Conservation (phyloP, 1,140 invertebrate species). For the Vanessa tameamea region DNA sequence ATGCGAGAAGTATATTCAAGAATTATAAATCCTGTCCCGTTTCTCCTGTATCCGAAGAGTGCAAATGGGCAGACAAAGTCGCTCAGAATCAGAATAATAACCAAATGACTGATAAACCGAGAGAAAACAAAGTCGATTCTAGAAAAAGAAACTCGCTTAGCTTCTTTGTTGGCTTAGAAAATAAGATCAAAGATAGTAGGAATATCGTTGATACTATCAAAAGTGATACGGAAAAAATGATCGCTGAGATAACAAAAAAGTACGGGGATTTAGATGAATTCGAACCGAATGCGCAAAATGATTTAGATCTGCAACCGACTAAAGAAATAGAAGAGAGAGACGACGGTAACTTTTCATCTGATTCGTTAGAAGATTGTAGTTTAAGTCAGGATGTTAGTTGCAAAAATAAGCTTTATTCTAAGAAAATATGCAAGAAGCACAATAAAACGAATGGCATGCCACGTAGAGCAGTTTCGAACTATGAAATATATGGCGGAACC, state of each 20-base stretch:
- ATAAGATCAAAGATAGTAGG: conserved; percentile 81
- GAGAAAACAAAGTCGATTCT: conserved; percentile 51
- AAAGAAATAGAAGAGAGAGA: conserved; percentile 77
- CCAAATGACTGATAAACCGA: conserved; percentile 38
- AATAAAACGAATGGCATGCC: conserved; percentile 73
- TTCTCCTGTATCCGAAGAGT: conserved; percentile 85
- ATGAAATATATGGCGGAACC: conserved; percentile 85
- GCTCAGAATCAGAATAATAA: conserved; percentile 48
- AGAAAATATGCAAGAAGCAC: conserved; percentile 81
- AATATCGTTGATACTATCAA: conserved; percentile 83
- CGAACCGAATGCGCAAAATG: conserved; percentile 60
- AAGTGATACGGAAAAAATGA: conserved; percentile 83
- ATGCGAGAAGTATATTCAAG: conserved; percentile 83
- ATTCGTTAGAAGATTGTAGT: conserved; percentile 87
- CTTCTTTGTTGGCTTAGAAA: conserved; percentile 81
- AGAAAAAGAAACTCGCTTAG: conserved; percentile 81
- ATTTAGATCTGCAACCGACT: conserved; percentile 73
- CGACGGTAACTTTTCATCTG: conserved; percentile 87
- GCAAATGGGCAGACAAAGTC: conserved; percentile 82
- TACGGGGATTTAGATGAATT: conserved; percentile 83
- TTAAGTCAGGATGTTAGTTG: conserved; percentile 81
- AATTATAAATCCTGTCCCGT: conserved; percentile 86
- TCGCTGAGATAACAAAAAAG: conserved; percentile 82
- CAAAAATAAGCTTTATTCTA: conserved; percentile 78
- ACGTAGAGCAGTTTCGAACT: conserved; percentile 86